phyloP scores from a whole-genome alignment of 2,888 invertebrate species.

The Tortrix viridana region DNA sequence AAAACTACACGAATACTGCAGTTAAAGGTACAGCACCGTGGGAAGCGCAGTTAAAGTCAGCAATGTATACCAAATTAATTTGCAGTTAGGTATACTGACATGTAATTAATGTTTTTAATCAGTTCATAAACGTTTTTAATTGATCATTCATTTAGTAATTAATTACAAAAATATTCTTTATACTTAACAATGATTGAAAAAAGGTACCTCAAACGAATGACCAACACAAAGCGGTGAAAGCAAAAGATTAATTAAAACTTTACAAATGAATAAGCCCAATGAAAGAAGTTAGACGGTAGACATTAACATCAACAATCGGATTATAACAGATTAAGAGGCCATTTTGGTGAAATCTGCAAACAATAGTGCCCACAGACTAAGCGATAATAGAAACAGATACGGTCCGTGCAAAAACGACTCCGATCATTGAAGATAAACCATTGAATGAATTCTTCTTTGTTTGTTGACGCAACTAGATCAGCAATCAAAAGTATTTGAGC shows the following conservation, averaged over 20 bases:
- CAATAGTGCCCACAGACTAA: conserved; percentile 55
- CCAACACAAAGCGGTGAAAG: conserved; percentile 59
- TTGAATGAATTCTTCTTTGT: background rate
- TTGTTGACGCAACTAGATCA: background rate
- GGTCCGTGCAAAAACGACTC: conserved; percentile 43
- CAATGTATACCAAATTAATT: too few species aligned
- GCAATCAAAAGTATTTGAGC: background rate
- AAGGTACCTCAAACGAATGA: conserved; percentile 34
- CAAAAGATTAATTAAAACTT: conserved; percentile 65
- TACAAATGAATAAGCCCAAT: conserved; percentile 62
- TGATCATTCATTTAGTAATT: conserved; percentile 9
- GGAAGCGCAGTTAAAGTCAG: background rate
- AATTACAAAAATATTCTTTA: conserved; percentile 13
- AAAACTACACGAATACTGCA: conserved; percentile 3
- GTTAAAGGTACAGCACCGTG: background rate
- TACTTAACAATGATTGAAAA: conserved; percentile 22
- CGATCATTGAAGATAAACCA: background rate
- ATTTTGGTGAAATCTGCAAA: conserved; percentile 57
- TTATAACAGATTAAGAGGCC: conserved; percentile 47
- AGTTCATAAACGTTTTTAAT: conserved; percentile 12
- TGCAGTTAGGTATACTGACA: background rate
- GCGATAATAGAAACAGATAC: conserved; percentile 48
- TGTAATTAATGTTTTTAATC: background rate
- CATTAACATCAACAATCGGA: conserved; percentile 54
- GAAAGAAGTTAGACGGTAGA: conserved; percentile 51